These are phyloP conservation scores for Ligdia adustata DNA, from an alignment of 2,888 invertebrate species.

Conservation along the genomic window DNA sequence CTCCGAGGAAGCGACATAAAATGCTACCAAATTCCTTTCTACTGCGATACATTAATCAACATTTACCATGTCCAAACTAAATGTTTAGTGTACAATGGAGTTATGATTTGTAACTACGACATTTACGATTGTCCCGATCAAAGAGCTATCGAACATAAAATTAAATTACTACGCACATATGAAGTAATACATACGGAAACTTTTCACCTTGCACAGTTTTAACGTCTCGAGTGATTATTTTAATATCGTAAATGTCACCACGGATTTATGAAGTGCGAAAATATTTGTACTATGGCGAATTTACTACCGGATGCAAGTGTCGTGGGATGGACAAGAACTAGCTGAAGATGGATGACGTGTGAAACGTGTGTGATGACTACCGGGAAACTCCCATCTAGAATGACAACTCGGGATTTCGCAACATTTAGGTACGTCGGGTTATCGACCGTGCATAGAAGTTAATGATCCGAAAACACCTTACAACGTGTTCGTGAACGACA, in stretches of 20 bases:
- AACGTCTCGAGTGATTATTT: slow-evolving; percentile 9
- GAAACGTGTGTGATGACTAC: slow-evolving; percentile 1
- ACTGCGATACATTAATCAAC: slow-evolving; percentile 9
- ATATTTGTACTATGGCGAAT: slow-evolving; percentile 27
- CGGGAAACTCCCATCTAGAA: slow-evolving; percentile 6
- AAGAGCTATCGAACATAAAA: slow-evolving; percentile 22
- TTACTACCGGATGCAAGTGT: slow-evolving; percentile 29
- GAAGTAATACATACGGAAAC: slow-evolving; percentile 12
- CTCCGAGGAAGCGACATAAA: slow-evolving; percentile 25
- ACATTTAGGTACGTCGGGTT: background rate
- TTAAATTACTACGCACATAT: slow-evolving; percentile 21
- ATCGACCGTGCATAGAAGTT: background rate
- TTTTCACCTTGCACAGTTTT: slow-evolving; percentile 17
- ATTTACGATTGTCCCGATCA: slow-evolving; percentile 23
- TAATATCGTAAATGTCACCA: slow-evolving; percentile 32
- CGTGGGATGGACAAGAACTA: slow-evolving; percentile 1
- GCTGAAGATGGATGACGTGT: slow-evolving; percentile 1
- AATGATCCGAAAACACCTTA: background rate
- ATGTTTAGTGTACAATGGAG: slow-evolving; percentile 17
- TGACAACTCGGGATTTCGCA: slow-evolving; percentile 4
- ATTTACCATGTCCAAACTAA: slow-evolving; percentile 13
- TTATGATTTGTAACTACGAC: slow-evolving; percentile 25
- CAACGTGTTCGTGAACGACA: background rate
- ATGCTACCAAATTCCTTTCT: slow-evolving; percentile 23
- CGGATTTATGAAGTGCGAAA: slow-evolving; percentile 24